Conservation (phyloP, 2,797 vertebrate species). For the Lerista edwardsae region DNA sequence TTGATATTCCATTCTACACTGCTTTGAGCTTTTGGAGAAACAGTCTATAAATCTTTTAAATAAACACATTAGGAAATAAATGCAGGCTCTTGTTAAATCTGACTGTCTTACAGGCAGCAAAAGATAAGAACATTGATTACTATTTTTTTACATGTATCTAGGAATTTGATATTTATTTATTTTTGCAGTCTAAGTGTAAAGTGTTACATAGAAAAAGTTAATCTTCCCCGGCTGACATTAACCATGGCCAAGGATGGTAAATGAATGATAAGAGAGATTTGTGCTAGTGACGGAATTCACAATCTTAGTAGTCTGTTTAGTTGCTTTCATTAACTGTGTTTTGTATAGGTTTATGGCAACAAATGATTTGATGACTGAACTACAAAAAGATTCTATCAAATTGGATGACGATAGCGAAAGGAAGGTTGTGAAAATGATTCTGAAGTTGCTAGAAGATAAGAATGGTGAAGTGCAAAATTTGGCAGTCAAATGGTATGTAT, state of each 20-base stretch:
- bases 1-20: no score
- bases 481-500: conserved; percentile 94
- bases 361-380: conserved; percentile 98
- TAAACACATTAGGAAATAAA: neutral
- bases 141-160: neutral
- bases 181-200: neutral
- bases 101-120: neutral
- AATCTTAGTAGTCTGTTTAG: no score
- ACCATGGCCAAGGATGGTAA: neutral
- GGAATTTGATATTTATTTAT: neutral
- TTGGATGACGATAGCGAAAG: conserved; percentile 98
- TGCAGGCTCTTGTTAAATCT: neutral
- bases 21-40: no score
- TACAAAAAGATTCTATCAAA: conserved; percentile 99
- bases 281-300: neutral
- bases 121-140: neutral
- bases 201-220: no score
- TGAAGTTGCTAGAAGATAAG: conserved; percentile 97
- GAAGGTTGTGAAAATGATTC: conserved; percentile 99
- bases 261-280: neutral
- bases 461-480: conserved; percentile 99
- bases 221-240: neutral
- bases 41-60: no score
- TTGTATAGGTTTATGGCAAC: conserved; percentile 96
- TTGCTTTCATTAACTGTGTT: conserved; percentile 29